Evolutionary conservation across 2,113 vertebrate genomes (phyloP), one percentile per base, ranked within the genome.

Genomic region (Lanius collurio): DNA sequence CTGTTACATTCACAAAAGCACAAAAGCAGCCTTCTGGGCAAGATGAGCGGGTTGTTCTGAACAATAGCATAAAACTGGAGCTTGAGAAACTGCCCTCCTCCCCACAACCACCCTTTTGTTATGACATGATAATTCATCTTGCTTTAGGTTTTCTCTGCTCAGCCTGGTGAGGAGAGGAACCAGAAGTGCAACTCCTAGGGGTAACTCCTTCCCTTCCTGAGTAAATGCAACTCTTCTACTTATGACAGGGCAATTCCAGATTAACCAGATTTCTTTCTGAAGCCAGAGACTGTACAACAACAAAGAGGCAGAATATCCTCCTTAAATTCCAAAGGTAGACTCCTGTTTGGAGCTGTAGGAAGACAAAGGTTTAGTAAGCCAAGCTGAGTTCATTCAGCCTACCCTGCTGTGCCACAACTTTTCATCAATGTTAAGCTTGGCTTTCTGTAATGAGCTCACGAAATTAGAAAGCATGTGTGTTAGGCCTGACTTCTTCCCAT

Each of bases 131-230:
- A 50, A 69, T 86, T 89, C 63, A 47, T 91, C 94, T 87, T 88
- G 52, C 55, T 85, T 91, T 94, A 63, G 63, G 50, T 83, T 94
- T 93, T 90, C 82, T 83, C 83, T 75, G n/a, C 71, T 92, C 75
- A 83, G 63, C 47, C 67, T 35, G n/a, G 33, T 62, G 44, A 50
- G 78, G 70, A 71, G 74, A 83, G 74, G 68, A 96, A 95, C 75
- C 81, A 69, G 87, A 91, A 87, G 41, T 78, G 56, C 80, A 90
- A 21, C 68, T 87, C 71, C 15, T 22, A 21, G 81, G 47, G 56
- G 27, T 60, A 82, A 67, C 52, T 87, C 69, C n/a, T 89, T 94
- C 52, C 83, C 80, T 75, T 78, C 89, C 47, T 60, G n/a, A 37
- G 31, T 50, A 91, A 53, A 63, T 89, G 24, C 42, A 57, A 7